These are phyloP conservation scores for Scolopax mira DNA, from an alignment of 2,113 vertebrate genomes.

Conservation along the genomic window DNA sequence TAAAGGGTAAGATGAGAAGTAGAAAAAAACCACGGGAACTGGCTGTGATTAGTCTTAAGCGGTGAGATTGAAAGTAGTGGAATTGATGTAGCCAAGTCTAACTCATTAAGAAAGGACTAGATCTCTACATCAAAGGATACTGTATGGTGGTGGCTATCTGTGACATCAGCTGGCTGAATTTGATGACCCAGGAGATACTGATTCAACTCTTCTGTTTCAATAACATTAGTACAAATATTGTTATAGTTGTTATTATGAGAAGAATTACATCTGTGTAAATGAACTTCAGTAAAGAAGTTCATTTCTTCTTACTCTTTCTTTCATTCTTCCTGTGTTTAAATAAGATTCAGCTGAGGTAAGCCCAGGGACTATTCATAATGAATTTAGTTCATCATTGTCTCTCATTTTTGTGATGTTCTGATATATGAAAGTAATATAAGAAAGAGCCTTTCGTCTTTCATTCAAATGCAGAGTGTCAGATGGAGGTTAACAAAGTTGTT, in stretches of 20 bases:
- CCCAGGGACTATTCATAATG: not conserved
- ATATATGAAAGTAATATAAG: not conserved
- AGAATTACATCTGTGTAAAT: not conserved
- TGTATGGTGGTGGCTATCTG: not conserved
- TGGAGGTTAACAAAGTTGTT: not conserved
- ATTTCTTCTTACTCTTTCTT: not conserved
- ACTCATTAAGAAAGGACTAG: not conserved
- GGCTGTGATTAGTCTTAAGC: not conserved
- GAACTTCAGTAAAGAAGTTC: not conserved
- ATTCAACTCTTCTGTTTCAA: not conserved
- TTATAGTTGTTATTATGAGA: not conserved
- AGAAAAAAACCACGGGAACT: not conserved
- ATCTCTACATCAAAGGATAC: not conserved
- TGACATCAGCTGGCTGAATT: not conserved
- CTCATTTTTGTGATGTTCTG: not conserved
- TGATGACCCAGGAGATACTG: not conserved
- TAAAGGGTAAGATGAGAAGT: not conserved
- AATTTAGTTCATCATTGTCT: not conserved
- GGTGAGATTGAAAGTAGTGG: not conserved
- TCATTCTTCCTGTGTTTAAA: not conserved
- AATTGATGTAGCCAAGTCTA: not conserved
- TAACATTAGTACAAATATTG: not conserved
- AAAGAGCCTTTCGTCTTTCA: not conserved
- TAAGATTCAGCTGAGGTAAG: not conserved
- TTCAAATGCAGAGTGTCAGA: not conserved